A percentile compares a stretch with the other conserved stretches of the same genome.
Conservation (phyloP, 2,797 vertebrate genomes). For the Onychomys torridus region DNA sequence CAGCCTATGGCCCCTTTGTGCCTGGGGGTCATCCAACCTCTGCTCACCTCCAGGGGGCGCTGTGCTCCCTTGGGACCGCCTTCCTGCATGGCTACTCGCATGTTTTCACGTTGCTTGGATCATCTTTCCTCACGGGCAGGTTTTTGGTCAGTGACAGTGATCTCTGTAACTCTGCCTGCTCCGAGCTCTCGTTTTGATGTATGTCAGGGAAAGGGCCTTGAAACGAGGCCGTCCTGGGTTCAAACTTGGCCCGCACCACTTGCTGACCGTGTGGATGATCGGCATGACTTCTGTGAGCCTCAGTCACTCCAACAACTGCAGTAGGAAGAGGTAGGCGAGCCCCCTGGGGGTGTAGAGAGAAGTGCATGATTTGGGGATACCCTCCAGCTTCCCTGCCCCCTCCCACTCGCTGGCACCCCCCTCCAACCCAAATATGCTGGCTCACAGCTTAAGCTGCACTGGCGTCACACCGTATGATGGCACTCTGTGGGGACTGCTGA, state of each 20-base stretch:
- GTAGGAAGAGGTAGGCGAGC: not conserved
- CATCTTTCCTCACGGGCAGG: not conserved
- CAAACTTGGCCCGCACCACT: not conserved
- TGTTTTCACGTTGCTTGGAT: fast-evolving
- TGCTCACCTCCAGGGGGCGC: not conserved
- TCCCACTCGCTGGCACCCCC: not conserved
- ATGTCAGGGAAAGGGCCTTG: not conserved
- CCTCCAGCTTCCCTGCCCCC: not conserved
- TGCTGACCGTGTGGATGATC: not conserved
- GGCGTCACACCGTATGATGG: not conserved
- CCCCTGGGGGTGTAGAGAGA: not conserved
- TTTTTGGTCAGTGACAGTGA: not conserved
- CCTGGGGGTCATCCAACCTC: not conserved
- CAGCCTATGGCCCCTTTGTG: not conserved
- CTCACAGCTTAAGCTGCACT: not conserved
- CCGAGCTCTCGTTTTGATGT: not conserved
- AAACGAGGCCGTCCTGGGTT: not conserved
- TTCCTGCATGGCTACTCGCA: not conserved
- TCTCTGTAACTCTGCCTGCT: not conserved
- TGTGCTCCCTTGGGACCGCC: not conserved
- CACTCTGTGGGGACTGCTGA: not conserved
- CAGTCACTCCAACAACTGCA: not conserved
- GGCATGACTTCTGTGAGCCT: not conserved
- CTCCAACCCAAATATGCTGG: not conserved
- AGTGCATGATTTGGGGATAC: not conserved